Conservation (phyloP, 1,140 invertebrate species). For the Lordiphosa collinella region DNA sequence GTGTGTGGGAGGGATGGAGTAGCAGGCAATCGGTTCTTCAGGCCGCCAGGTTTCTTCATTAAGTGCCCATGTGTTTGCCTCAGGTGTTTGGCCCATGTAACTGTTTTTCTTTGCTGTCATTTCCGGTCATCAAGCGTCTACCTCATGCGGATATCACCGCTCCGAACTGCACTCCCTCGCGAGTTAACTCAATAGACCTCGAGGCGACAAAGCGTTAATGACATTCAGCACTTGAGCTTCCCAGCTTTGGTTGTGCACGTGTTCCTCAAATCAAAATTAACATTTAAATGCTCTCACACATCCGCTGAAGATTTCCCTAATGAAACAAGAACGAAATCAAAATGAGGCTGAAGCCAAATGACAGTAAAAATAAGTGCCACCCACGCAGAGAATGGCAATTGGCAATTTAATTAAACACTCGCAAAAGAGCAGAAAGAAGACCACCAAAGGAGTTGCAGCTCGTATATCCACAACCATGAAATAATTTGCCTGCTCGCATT, state of each 20-base stretch:
- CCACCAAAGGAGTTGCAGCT: slow-evolving; percentile 31
- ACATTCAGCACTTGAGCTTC: slow-evolving; percentile 58
- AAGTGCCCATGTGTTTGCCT: slow-evolving; percentile 16
- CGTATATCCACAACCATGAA: background rate
- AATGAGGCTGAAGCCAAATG: slow-evolving; percentile 25
- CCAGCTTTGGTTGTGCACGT: slow-evolving; percentile 35
- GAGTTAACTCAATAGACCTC: slow-evolving; percentile 23
- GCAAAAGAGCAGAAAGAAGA: slow-evolving; percentile 6
- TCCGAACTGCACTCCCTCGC: slow-evolving; percentile 27
- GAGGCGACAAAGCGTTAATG: slow-evolving; percentile 67
- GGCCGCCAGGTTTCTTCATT: slow-evolving; percentile 5
- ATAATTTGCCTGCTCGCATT: no score
- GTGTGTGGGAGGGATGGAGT: slow-evolving; percentile 47
- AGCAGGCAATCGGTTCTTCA: slow-evolving; percentile 54
- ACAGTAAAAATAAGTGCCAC: slow-evolving; percentile 6
- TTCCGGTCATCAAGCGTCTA: slow-evolving; percentile 68
- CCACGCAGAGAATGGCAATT: slow-evolving; percentile 24
- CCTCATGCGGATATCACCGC: slow-evolving; percentile 54
- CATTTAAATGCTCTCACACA: slow-evolving; percentile 60
- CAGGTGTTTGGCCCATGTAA: slow-evolving; percentile 62
- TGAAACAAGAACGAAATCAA: slow-evolving; percentile 11
- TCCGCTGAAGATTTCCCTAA: slow-evolving; percentile 42
- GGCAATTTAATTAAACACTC: slow-evolving; percentile 45
- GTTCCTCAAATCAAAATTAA: slow-evolving; percentile 46
- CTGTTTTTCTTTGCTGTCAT: slow-evolving; percentile 36